phyloP scores from a whole-genome alignment of 2,797 vertebrate species.

The Erithacus rubecula region DNA sequence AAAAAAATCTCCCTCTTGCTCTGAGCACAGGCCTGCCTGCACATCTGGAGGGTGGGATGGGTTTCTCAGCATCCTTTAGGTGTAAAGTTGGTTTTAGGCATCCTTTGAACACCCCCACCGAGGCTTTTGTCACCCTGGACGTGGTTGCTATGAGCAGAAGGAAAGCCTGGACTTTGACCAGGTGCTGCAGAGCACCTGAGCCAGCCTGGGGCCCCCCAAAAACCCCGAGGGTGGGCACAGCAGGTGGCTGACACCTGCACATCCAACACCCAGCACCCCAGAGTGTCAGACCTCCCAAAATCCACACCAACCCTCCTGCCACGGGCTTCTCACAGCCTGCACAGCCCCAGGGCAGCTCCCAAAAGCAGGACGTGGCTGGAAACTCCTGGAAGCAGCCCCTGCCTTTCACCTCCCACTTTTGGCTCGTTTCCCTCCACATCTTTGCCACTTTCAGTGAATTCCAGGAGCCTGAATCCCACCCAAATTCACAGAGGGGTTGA shows the following conservation, averaged over 20 bases:
- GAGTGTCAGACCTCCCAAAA: accelerated
- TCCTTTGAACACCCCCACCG: not conserved
- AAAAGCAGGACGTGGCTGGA: accelerated
- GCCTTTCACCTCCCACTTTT: not conserved
- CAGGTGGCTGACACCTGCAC: accelerated
- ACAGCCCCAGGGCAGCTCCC: not conserved
- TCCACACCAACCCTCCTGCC: accelerated
- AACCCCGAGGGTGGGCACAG: not conserved
- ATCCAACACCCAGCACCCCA: accelerated
- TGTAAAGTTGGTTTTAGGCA: accelerated
- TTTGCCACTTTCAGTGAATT: accelerated
- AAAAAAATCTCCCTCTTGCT: not conserved
- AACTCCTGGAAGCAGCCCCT: accelerated
- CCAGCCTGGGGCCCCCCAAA: not conserved
- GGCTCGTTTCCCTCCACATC: not conserved
- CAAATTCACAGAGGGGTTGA: accelerated
- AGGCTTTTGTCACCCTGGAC: not conserved
- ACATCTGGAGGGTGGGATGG: not conserved
- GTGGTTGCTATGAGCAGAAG: accelerated
- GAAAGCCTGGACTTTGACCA: not conserved
- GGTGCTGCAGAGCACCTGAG: not conserved
- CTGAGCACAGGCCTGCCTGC: not conserved
- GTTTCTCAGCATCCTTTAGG: not conserved
- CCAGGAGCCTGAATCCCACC: not conserved
- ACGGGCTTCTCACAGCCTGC: accelerated